Evolutionary conservation across 2,113 vertebrate genomes (phyloP).

Genomic region (Bos javanicus): DNA sequence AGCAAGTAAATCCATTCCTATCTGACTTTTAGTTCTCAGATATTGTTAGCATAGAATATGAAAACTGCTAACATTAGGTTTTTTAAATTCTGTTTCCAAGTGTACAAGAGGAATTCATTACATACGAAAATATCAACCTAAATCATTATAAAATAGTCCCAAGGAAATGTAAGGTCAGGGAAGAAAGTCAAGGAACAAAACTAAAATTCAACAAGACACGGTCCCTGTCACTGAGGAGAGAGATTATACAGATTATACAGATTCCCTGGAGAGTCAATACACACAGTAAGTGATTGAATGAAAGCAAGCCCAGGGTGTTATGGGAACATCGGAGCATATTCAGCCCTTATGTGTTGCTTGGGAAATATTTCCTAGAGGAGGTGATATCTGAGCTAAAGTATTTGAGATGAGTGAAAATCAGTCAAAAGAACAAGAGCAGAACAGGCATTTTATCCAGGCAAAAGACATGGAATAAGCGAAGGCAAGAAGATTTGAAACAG

Average conservation of each 20-base stretch:
- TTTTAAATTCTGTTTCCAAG: neutral
- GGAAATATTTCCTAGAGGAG: neutral
- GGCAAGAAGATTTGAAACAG: neutral
- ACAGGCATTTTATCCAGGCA: neutral
- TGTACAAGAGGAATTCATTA: neutral
- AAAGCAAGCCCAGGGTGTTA: neutral
- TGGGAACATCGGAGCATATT: neutral
- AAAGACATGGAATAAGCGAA: neutral
- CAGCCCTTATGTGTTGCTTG: neutral
- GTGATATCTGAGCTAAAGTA: neutral
- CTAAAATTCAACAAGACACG: neutral
- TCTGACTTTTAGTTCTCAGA: neutral
- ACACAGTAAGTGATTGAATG: neutral
- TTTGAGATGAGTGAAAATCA: neutral
- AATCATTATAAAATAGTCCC: neutral
- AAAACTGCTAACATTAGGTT: neutral
- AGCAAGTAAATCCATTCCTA: neutral
- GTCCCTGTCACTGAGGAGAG: neutral
- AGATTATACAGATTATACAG: no score
- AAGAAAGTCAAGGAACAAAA: neutral
- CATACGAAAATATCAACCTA: neutral
- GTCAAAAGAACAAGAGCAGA: neutral
- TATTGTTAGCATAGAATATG: neutral
- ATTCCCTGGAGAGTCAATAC: fast-evolving
- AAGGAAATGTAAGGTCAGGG: neutral